These are phyloP conservation scores for Sebastes minor DNA, from an alignment of 2,797 vertebrate genomes.

Conservation along the genomic window DNA sequence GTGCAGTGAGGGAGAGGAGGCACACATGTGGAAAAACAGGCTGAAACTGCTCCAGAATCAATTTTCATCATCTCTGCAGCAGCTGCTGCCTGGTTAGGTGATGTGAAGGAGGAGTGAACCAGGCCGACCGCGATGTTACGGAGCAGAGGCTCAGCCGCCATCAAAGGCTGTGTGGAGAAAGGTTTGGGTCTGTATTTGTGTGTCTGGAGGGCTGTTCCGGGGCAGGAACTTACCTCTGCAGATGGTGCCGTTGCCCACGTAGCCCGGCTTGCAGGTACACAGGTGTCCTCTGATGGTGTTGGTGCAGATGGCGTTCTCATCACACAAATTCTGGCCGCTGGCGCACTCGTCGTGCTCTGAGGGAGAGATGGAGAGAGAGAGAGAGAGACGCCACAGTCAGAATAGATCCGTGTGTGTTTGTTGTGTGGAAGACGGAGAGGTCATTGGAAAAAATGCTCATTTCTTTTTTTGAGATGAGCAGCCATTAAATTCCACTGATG, in stretches of 20 bases:
- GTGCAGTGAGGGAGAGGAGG: slow-evolving; percentile 25
- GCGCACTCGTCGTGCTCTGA: slow-evolving; percentile 92
- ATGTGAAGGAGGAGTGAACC: slow-evolving; percentile 41
- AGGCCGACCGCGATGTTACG: background rate
- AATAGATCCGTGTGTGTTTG: background rate
- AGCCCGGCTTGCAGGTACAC: slow-evolving; percentile 95
- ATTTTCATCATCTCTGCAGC: slow-evolving; percentile 68
- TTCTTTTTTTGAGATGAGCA: slow-evolving; percentile 2
- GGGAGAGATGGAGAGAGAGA: slow-evolving; percentile 14
- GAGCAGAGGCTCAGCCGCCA: slow-evolving; percentile 18
- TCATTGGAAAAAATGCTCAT: background rate
- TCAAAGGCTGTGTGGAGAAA: slow-evolving; percentile 5
- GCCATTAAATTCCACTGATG: background rate
- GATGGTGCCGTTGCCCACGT: slow-evolving; percentile 92
- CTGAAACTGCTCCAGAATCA: slow-evolving; percentile 53
- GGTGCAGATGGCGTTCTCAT: slow-evolving; percentile 92
- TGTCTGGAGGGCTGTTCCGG: slow-evolving; percentile 13
- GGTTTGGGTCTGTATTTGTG: background rate
- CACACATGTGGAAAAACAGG: slow-evolving; percentile 22
- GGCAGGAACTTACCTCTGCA: slow-evolving; percentile 86
- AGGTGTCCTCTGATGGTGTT: slow-evolving; percentile 92
- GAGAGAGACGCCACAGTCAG: slow-evolving; percentile 6
- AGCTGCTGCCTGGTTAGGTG: slow-evolving; percentile 55
- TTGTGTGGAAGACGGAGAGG: slow-evolving; percentile 16
- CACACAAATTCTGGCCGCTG: slow-evolving; percentile 83